Percentiles rank a stretch among this genome's conserved stretches.
phyloP scores from a whole-genome alignment of 2,888 invertebrate species.

The Leptinotarsa peninsularis region DNA sequence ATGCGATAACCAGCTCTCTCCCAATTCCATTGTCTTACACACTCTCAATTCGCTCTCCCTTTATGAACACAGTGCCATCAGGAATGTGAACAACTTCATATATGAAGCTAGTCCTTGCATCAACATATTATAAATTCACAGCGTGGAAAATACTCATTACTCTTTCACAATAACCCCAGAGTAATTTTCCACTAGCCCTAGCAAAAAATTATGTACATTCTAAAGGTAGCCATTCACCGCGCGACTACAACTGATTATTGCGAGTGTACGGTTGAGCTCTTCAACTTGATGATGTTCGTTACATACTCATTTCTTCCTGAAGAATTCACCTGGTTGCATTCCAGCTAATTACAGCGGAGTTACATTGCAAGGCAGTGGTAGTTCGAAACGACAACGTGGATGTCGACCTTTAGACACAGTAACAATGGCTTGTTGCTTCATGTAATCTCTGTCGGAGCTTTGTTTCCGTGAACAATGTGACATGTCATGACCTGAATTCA shows the following conservation, averaged over 20 bases:
- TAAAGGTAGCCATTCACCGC: neutral
- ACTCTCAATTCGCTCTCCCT: no score
- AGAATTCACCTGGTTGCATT: no score
- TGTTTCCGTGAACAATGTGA: slow-evolving; percentile 17
- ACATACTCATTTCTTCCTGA: no score
- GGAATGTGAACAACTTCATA: neutral
- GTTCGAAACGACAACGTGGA: neutral
- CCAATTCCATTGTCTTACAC: no score
- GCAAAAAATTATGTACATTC: neutral
- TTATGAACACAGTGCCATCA: neutral
- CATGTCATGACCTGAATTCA: slow-evolving; percentile 22
- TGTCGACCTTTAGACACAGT: neutral
- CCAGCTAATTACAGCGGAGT: no score
- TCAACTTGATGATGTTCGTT: no score
- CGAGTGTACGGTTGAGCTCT: neutral
- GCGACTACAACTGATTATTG: neutral
- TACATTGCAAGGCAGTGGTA: neutral
- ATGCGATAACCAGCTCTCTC: no score
- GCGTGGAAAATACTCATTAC: slow-evolving; percentile 3
- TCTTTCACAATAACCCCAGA: neutral
- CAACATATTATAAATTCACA: slow-evolving; percentile 1
- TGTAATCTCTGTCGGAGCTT: slow-evolving; percentile 14
- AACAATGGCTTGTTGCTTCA: neutral
- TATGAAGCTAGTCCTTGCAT: neutral
- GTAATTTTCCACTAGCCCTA: slow-evolving; percentile 7